These are phyloP conservation scores for Chaetophractus vellerosus DNA, from an alignment of 2,797 vertebrate species.

Conservation along the genomic window DNA sequence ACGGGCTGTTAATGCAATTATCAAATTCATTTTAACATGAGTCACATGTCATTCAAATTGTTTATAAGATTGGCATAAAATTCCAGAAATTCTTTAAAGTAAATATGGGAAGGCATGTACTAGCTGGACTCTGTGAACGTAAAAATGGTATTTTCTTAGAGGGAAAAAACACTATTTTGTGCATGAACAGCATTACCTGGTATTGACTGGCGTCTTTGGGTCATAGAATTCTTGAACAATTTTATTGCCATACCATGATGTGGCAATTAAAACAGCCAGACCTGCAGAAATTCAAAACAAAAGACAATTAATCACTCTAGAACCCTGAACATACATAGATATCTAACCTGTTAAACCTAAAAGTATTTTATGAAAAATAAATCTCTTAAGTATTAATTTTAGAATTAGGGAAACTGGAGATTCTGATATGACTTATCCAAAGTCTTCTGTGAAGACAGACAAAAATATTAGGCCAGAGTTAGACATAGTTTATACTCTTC, in stretches of 20 bases:
- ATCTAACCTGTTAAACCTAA: background rate
- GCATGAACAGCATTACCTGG: conserved; percentile 88
- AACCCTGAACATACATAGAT: conserved; percentile 55
- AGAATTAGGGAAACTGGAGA: conserved; percentile 22
- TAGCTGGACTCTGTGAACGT: conserved; percentile 1
- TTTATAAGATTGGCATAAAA: conserved; percentile 63
- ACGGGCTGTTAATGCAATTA: conserved; percentile 62
- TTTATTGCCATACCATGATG: conserved; percentile 91
- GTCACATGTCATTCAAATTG: conserved; percentile 67
- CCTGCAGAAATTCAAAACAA: conserved; percentile 86
- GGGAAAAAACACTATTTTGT: background rate
- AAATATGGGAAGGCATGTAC: conserved; percentile 46
- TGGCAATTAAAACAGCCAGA: conserved; percentile 90
- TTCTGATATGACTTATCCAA: conserved; percentile 49
- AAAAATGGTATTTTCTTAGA: conserved; percentile 31
- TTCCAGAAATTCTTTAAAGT: conserved; percentile 32
- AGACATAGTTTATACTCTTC: conserved; percentile 23
- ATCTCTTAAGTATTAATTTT: conserved; percentile 68
- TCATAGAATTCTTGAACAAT: conserved; percentile 91
- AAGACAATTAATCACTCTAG: conserved; percentile 59
- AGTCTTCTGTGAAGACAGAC: conserved; percentile 34
- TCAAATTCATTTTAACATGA: conserved; percentile 64
- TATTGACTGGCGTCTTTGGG: conserved; percentile 90
- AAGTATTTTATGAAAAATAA: conserved; percentile 53
- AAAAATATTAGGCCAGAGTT: conserved; percentile 52